Base-by-base conservation (phyloP, 2,888 invertebrate species). In the Trilocha varians region DNA sequence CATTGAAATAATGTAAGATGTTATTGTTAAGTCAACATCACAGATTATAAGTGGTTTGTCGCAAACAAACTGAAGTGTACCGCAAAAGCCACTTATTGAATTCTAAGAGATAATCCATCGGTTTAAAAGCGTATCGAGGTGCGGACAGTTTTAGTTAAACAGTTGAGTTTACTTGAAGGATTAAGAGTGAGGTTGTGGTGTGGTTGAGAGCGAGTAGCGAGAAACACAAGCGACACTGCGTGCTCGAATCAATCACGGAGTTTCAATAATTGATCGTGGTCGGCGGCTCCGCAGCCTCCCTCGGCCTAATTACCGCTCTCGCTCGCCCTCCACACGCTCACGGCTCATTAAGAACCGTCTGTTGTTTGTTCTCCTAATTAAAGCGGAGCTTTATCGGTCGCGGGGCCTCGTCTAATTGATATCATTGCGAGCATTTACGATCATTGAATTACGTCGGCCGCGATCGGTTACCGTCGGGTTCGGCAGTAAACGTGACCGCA, bases 331-430 rank as follows among this genome's bases (percentile, higher is more conserved):
- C 78, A 73, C 75, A 70, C 74, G 72, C 74, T 73, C 76, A 79
- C 78, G 80, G 75, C 79, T 82, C 83, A 82, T 83, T 83, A 83
- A 79, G 70, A 71, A 70, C 76, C 78, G 78, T 80, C 83, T 80
- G 83, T 76, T 82, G 83, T 83, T 83, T 84, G 82, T 83, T 78
- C 79, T 80, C 77, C 80, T 84, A 84, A 84, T 84, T 84, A 84
- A 83, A 82, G 78, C 72, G 70, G 83, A 83, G 76, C 79, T 82
- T 82, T 83, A 84, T 83, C 80, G 82, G 71, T 72, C 74, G 71
- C 71, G 69, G 65, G 73, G 64, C 66, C 65, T 62, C 72, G 71
- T 80, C 83, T 84, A 84, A 84, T 84, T 84, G 84, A 82, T 83
- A 84, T 82, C 83, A 82, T 82, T 80, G 83, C 73, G 65, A 76